Conservation (phyloP, 2,888 invertebrate species). For the Agrotis puta region DNA sequence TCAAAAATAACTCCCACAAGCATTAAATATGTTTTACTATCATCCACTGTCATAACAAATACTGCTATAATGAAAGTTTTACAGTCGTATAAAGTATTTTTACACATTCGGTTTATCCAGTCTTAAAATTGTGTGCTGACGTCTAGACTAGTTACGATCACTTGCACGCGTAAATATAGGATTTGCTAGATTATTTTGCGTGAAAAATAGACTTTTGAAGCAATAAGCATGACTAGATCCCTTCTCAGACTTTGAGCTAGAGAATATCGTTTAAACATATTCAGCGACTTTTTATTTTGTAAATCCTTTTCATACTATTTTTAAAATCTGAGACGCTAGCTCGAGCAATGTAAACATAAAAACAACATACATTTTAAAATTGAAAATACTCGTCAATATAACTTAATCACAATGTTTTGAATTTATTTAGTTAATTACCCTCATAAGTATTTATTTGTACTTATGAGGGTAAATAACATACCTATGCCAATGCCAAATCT, state of each 20-base stretch:
- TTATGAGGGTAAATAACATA: too few species aligned
- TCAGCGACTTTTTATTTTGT: background rate
- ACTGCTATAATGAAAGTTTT: conserved; percentile 41
- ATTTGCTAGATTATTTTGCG: background rate
- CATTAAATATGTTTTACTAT: conserved; percentile 19
- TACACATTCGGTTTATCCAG: conserved; percentile 59
- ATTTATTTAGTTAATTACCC: too few species aligned
- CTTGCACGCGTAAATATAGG: conserved; percentile 15
- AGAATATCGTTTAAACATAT: background rate
- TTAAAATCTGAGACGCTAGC: too few species aligned
- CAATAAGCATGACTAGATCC: background rate
- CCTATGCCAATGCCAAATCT: too few species aligned
- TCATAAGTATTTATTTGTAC: too few species aligned
- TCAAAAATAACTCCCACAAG: conserved; percentile 7
- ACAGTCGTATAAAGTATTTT: conserved; percentile 43
- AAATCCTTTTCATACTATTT: background rate
- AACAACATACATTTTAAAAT: too few species aligned
- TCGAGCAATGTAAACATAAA: too few species aligned
- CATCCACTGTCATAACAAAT: conserved; percentile 20
- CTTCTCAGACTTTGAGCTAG: background rate
- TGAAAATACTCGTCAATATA: too few species aligned
- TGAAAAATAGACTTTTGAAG: background rate
- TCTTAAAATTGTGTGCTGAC: conserved; percentile 62
- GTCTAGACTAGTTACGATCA: conserved; percentile 64
- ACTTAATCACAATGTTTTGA: too few species aligned